Evolutionary conservation across 2,113 vertebrate species (phyloP).

Genomic region (Seriola aureovittata): DNA sequence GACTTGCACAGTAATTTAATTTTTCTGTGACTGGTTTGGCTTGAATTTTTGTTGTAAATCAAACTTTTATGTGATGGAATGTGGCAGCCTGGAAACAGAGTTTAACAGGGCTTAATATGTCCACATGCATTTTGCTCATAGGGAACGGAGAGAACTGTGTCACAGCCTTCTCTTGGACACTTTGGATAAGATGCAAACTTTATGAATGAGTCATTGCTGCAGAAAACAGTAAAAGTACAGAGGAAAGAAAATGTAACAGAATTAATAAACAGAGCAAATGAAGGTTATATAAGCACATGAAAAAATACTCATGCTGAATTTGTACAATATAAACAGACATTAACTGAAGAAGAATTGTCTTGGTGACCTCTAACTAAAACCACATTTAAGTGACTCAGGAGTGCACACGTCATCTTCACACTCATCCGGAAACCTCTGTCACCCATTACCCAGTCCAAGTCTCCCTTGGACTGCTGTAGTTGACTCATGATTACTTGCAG

Average conservation of each 20-base stretch:
- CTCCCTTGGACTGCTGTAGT: slow-evolving; percentile 26
- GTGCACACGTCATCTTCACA: slow-evolving; percentile 40
- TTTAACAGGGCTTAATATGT: slow-evolving; percentile 29
- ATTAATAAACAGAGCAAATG: neutral
- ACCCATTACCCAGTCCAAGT: slow-evolving; percentile 34
- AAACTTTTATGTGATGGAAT: slow-evolving; percentile 50
- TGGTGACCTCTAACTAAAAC: slow-evolving; percentile 47
- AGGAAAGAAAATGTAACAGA: neutral
- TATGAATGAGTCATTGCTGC: neutral
- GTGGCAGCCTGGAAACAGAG: slow-evolving; percentile 46
- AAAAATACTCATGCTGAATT: neutral
- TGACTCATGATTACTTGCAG: slow-evolving; percentile 61
- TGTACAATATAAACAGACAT: neutral
- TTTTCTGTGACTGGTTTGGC: slow-evolving; percentile 44
- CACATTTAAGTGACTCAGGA: slow-evolving; percentile 48
- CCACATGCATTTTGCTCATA: neutral
- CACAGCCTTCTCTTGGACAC: neutral
- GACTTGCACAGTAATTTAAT: slow-evolving; percentile 22
- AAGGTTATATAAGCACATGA: neutral
- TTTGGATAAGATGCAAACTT: neutral
- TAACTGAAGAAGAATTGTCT: slow-evolving; percentile 17
- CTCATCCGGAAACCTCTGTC: slow-evolving; percentile 47
- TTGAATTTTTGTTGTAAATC: slow-evolving; percentile 44
- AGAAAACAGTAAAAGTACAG: neutral
- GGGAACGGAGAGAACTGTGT: slow-evolving; percentile 4